phyloP scores from a whole-genome alignment of 2,888 invertebrate species.

The Scaptodrosophila latifasciaeformis region DNA sequence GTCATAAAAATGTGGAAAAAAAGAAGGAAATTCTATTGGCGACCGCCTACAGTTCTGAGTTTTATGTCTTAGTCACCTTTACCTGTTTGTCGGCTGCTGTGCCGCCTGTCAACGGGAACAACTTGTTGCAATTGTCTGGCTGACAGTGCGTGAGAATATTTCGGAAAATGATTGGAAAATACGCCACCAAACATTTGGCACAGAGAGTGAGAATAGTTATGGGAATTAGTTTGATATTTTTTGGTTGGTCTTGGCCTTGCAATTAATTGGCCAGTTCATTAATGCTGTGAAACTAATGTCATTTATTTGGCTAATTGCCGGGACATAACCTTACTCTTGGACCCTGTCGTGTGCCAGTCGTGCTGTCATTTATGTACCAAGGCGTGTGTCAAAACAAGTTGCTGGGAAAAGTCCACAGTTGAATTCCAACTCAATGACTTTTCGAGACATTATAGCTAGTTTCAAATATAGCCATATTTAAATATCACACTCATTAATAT shows the following conservation, averaged over 20 bases:
- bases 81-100: background rate
- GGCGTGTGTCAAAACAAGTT: constrained; percentile 35
- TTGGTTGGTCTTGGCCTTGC: constrained; percentile 37
- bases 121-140: constrained; percentile 33
- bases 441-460: too few relatives aligned
- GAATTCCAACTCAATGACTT: too few relatives aligned
- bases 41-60: too few relatives aligned
- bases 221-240: too few relatives aligned
- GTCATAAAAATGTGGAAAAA: constrained; percentile 44
- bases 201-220: background rate
- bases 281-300: constrained; percentile 45
- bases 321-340: background rate
- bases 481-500: too few relatives aligned
- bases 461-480: too few relatives aligned
- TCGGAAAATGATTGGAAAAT: constrained; percentile 16
- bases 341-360: constrained; percentile 48
- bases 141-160: constrained; percentile 43
- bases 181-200: background rate
- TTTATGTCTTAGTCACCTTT: too few relatives aligned
- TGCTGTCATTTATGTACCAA: constrained; percentile 4
- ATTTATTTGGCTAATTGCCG: constrained; percentile 59
- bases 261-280: constrained; percentile 29
- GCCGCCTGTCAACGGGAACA: constrained; percentile 30
- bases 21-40: background rate
- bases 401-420: too few relatives aligned